Base-by-base conservation (phyloP, 1,140 invertebrate species). In the Leptinotarsa texana region DNA sequence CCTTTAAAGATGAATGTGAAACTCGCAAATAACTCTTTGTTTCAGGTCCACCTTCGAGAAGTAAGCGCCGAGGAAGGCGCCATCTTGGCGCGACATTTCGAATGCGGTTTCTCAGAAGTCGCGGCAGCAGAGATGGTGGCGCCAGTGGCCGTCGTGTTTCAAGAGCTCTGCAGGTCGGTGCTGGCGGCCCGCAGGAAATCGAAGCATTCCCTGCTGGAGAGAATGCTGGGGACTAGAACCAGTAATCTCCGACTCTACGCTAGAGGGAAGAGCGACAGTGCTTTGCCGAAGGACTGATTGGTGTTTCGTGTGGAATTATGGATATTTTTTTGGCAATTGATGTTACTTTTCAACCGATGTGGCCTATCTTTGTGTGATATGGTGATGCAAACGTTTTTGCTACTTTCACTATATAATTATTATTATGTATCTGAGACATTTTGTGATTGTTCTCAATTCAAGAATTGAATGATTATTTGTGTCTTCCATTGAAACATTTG, bases 91-190 rank as follows among this genome's bases (percentile, higher is more conserved):
- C 95, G 95, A 84, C 93, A 95, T 82, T 93, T 93, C 77, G 94
- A 96, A 81, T 95, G 94, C 84, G 92, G 90, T 82, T 96, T 96
- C 84, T 90, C 90, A n/a, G 95, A 96, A 87, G 92, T 96, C n/a
- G 92, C 94, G 1, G 94, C 95, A 1, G 94, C 95, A 0, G 94
- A 96, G 85, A 94, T 95, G 86, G 93, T 95, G 24, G 87, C 87
- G 72, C 89, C 90, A 79, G 92, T 96, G 3, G 93, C 93, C 2
- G 93, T 95, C 69, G 93, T 93, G 5, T 96, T 96, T 86, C 91
- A 93, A 80, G 80, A 95, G 79, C 88, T 96, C 4, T 94, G 93
- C 82, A 89, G 93, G 24, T 93, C 95, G 80, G 93, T 96, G 11
- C 86, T 95, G 67, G 89, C 90, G 21, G 90, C 91, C 3, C 87